Evolutionary conservation across 2,113 vertebrate species (phyloP).

Genomic region (Corynorhinus townsendii): DNA sequence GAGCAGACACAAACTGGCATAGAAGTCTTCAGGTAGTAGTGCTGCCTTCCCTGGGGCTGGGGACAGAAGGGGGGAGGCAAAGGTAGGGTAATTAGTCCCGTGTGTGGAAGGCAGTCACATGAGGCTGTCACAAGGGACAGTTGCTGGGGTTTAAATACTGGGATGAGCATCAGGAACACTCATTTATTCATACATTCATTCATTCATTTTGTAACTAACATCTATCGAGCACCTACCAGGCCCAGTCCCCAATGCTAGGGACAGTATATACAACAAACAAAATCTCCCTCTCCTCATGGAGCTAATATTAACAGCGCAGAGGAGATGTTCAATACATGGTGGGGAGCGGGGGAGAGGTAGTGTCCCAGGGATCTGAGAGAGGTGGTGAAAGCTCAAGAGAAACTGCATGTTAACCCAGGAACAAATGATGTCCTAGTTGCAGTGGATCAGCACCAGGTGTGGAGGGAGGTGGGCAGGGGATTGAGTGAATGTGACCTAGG

Average conservation of each 20-base stretch:
- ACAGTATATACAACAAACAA: neutral
- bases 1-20: slow-evolving; percentile 81
- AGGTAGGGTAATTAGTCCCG: neutral
- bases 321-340: neutral
- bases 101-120: neutral
- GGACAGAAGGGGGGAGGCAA: neutral
- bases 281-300: neutral
- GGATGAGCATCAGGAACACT: neutral
- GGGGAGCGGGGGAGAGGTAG: too few species aligned
- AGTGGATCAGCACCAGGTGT: slow-evolving; percentile 84
- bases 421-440: slow-evolving; percentile 83
- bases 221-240: neutral
- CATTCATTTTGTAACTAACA: neutral
- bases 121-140: neutral
- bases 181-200: neutral
- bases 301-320: neutral
- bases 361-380: neutral
- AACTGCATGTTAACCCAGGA: slow-evolving; percentile 86
- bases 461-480: neutral
- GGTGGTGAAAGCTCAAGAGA: slow-evolving; percentile 85
- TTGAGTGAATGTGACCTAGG: neutral
- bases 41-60: slow-evolving; percentile 82
- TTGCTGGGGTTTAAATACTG: neutral
- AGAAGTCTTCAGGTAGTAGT: slow-evolving; percentile 85
- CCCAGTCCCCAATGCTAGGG: neutral